These are phyloP conservation scores for Anoura caudifer DNA, from an alignment of 2,113 vertebrate species.

Conservation along the genomic window DNA sequence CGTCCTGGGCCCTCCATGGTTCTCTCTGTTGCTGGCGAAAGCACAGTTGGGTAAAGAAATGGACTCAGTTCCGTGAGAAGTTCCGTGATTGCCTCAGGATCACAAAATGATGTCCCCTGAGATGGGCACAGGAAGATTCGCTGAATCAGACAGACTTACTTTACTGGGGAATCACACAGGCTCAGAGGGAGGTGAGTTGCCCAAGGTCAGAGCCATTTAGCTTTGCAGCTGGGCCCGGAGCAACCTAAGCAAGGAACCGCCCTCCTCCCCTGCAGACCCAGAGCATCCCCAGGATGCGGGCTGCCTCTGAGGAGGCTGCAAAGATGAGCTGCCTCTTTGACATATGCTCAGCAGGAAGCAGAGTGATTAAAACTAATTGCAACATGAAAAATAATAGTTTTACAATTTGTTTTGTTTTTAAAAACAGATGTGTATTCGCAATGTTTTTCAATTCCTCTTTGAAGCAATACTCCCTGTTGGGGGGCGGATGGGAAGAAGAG, in stretches of 20 bases:
- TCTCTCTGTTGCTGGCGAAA: neutral
- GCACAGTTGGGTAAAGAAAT: neutral
- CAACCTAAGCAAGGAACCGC: neutral
- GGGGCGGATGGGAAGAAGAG: neutral
- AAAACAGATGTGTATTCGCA: neutral
- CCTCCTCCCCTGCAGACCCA: neutral
- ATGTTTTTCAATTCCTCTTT: slow-evolving; percentile 27
- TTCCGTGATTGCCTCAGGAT: neutral
- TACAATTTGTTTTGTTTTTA: neutral
- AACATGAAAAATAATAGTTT: neutral
- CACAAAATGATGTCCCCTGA: neutral
- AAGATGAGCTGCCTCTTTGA: neutral
- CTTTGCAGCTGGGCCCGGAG: neutral
- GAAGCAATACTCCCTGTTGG: neutral
- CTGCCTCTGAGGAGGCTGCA: neutral
- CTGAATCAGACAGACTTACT: neutral
- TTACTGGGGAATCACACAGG: neutral
- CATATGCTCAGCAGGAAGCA: neutral
- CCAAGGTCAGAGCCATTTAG: neutral
- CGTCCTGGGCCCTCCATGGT: neutral
- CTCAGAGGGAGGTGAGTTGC: neutral
- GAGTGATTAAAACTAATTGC: slow-evolving; percentile 1
- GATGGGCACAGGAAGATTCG: neutral
- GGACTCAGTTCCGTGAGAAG: neutral
- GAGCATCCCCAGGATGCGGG: neutral